These are phyloP conservation scores for Ethmia dodecea DNA, from an alignment of 2,888 invertebrate species.

Conservation along the genomic window DNA sequence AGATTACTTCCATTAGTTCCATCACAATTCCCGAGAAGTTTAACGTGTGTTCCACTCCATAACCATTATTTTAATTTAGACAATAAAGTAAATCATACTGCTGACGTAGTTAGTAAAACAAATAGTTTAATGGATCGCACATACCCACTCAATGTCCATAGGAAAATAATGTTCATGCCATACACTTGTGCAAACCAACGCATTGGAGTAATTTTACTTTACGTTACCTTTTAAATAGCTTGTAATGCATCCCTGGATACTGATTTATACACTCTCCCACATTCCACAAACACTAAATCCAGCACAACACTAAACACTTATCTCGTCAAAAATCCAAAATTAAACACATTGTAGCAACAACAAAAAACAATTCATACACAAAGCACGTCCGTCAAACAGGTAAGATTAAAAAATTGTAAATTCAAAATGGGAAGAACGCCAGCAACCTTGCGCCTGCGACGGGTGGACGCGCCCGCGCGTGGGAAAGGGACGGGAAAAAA, in stretches of 20 bases:
- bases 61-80: too few relatives aligned
- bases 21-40: too few relatives aligned
- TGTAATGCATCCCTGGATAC: constrained; percentile 70
- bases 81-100: too few relatives aligned
- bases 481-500: constrained; percentile 37
- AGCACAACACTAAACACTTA: constrained; percentile 17
- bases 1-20: too few relatives aligned
- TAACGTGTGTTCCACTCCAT: too few relatives aligned
- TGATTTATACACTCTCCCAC: too few relatives aligned
- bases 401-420: constrained; percentile 53
- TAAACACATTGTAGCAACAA: constrained; percentile 21
- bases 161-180: too few relatives aligned
- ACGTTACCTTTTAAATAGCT: constrained; percentile 65
- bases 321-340: constrained; percentile 21
- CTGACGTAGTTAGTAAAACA: too few relatives aligned
- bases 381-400: constrained; percentile 40
- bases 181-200: constrained; percentile 7
- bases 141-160: too few relatives aligned
- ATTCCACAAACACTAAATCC: constrained; percentile 24
- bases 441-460: constrained; percentile 31
- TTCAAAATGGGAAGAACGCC: constrained; percentile 37
- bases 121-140: too few relatives aligned
- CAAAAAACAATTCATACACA: constrained; percentile 17
- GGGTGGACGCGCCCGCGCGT: too few relatives aligned
- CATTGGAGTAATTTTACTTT: constrained; percentile 5